Evolutionary conservation across 1,140 invertebrate genomes (phyloP), one percentile per base, ranked within the genome.

Genomic region (Drosophila gunungcola): DNA sequence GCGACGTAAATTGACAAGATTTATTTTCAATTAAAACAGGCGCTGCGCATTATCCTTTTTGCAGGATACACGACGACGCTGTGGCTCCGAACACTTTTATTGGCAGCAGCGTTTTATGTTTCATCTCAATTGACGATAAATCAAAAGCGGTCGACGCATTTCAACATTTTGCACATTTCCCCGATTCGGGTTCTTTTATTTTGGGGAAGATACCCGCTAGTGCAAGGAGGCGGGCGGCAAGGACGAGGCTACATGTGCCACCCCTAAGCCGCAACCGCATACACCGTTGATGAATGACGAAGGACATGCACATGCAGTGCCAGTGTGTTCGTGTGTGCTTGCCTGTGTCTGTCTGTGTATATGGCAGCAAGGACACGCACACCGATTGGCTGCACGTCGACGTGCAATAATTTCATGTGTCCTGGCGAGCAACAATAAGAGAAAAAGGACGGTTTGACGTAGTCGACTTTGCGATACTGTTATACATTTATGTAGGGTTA

Each of bases 21-120:
- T 89, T 88, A 88, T 88, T 80, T 88, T 88, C 80, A 88, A 89
- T 89, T 88, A 88, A 88, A 88, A 73, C 80, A 73, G 86, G 82
- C 73, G 57, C 60, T 70, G 60, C 76, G 60, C 83, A 88, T 89
- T 88, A 89, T 84, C 79, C 73, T 82, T 73, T 65, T 63, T 60
- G 64, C 39, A 57, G 49, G 46, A 39, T 25, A 56, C 16, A 43
- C 69, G 36, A 42, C 45, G 36, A 27, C 21, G 16, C 38, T 46
- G 21, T 38, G 36, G 48, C 53, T 62, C 16, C 13, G 69, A 67
- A 65, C 70, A 83, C 76, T 83, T 75, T 83, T 83, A 88, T 89
- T 88, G 84, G 84, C 84, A 88, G 76, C 80, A 53, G 73, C 69
- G 68, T 89, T 88, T 84, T 78, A 83, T 88, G 67, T 79, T 73